Percentiles rank a stretch among this genome's conserved stretches.
phyloP scores from a whole-genome alignment of 1,140 invertebrate species.

The Heliconius nattereri region DNA sequence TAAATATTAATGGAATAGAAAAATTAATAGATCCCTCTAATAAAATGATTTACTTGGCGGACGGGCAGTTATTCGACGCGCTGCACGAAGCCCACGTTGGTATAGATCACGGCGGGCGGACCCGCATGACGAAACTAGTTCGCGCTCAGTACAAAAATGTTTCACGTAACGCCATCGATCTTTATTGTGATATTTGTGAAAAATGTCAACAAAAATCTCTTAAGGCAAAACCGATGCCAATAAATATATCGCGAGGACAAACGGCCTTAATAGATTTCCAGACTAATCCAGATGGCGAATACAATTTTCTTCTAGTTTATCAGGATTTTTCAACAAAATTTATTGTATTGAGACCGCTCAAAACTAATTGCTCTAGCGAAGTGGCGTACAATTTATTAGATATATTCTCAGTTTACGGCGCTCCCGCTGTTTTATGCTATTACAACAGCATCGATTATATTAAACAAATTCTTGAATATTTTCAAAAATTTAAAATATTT shows the following conservation, averaged over 20 bases:
- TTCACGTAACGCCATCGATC: background rate
- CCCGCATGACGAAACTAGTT: background rate
- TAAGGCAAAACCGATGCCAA: background rate
- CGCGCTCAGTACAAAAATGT: slow-evolving; percentile 8
- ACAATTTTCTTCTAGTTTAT: background rate
- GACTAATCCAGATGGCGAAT: slow-evolving; percentile 3
- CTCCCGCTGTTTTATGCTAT: background rate
- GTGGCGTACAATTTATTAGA: background rate
- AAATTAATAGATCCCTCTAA: background rate
- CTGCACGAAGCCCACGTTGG: background rate
- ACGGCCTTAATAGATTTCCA: slow-evolving; percentile 11
- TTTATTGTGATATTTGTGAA: slow-evolving; percentile 4
- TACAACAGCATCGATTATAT: background rate
- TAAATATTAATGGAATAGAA: background rate
- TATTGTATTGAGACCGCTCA: background rate
- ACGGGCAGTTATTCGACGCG: background rate
- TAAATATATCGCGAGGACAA: slow-evolving; percentile 3
- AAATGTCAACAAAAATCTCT: background rate
- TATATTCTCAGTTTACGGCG: slow-evolving; percentile 3
- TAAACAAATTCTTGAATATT: background rate
- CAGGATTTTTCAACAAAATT: slow-evolving; percentile 11
- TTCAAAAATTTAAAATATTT: background rate
- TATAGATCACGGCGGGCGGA: background rate
- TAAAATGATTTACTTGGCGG: background rate
- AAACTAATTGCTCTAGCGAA: background rate